Percentiles rank a stretch among this genome's conserved stretches.
Conservation (phyloP, 2,113 vertebrate genomes). For the Seriola quinqueradiata region DNA sequence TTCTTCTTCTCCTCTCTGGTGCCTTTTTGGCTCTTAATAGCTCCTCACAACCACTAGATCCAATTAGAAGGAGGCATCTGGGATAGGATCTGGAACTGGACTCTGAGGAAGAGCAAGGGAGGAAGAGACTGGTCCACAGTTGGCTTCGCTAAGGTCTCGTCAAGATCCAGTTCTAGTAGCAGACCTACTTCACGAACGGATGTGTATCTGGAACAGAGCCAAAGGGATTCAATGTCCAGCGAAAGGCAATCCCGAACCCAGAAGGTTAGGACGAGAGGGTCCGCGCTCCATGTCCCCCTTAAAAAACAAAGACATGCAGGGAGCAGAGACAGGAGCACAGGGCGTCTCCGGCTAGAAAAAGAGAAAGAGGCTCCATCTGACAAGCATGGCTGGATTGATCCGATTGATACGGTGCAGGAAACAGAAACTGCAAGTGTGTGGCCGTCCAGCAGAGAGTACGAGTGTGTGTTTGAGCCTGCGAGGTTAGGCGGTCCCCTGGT, state of each 20-base stretch:
- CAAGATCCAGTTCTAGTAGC: constrained; percentile 31
- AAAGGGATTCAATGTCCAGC: constrained; percentile 48
- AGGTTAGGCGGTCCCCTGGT: constrained; percentile 62
- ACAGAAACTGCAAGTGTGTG: constrained; percentile 42
- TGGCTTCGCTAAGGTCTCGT: constrained; percentile 4
- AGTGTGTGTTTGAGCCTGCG: constrained; percentile 45
- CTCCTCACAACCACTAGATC: constrained; percentile 60
- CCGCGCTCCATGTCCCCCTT: constrained; percentile 8
- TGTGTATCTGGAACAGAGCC: constrained; percentile 55
- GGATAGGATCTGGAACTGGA: constrained; percentile 34
- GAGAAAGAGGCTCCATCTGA: constrained; percentile 54
- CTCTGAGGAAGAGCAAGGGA: constrained; percentile 18
- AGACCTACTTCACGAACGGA: constrained; percentile 43
- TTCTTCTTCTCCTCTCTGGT: constrained; percentile 31
- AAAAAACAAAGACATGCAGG: constrained; percentile 33
- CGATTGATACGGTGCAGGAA: constrained; percentile 64
- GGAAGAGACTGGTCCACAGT: constrained; percentile 25
- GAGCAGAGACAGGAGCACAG: constrained; percentile 23
- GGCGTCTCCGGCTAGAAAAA: constrained; percentile 58
- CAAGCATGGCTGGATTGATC: constrained; percentile 68
- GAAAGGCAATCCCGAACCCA: constrained; percentile 46
- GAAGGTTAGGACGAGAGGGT: constrained; percentile 30
- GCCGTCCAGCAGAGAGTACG: constrained; percentile 33
- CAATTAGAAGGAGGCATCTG: constrained; percentile 71
- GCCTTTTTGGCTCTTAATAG: constrained; percentile 26